Evolutionary conservation across 2,797 vertebrate genomes (phyloP).

Genomic region (Chanos chanos): DNA sequence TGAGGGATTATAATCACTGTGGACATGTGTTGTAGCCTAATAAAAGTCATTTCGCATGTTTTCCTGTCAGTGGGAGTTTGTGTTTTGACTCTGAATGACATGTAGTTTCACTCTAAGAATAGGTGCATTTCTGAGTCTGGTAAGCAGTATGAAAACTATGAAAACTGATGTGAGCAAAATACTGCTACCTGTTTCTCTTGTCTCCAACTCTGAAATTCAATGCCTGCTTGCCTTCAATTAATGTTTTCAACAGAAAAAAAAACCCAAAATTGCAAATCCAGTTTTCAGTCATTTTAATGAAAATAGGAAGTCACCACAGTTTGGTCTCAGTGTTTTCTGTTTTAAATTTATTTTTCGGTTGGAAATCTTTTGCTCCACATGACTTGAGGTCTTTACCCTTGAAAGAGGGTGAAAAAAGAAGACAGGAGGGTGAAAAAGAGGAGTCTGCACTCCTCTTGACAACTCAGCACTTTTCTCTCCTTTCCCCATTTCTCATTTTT

Average conservation of each 20-base stretch:
- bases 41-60: no score
- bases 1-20: no score
- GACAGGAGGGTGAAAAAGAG: constrained; percentile 30
- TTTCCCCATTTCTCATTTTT: constrained; percentile 2
- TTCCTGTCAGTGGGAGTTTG: no score
- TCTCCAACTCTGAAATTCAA: no score
- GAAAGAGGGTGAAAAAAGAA: no score
- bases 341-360: constrained; percentile 39
- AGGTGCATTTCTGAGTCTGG: no score
- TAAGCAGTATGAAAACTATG: no score
- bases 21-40: no score
- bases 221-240: background rate
- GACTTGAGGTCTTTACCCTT: constrained; percentile 26
- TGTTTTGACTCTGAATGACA: no score
- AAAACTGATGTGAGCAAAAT: no score
- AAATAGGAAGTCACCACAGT: background rate
- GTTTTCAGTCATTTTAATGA: background rate
- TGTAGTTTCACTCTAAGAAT: no score
- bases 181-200: no score
- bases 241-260: background rate
- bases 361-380: constrained; percentile 28
- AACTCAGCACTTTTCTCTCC: constrained; percentile 7
- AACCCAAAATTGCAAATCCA: background rate
- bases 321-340: constrained; percentile 11
- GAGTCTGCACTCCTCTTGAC: constrained; percentile 3